Evolutionary conservation across 2,888 invertebrate genomes (phyloP).

Genomic region (Brassicogethes aeneus): DNA sequence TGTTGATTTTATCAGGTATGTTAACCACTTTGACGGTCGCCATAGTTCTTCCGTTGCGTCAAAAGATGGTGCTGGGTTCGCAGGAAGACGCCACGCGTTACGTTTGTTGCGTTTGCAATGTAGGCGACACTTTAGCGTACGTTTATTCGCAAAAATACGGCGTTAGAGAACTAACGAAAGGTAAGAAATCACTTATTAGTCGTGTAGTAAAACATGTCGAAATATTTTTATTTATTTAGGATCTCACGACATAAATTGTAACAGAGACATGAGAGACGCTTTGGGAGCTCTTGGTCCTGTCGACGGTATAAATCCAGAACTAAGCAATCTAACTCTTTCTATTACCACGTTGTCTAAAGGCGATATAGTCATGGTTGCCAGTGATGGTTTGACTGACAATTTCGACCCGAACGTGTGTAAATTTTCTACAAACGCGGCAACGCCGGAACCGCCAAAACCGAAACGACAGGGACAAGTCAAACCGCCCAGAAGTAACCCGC

Average conservation of each 20-base stretch:
- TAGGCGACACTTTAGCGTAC: conserved; percentile 84
- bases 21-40: conserved; percentile 79
- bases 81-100: conserved; percentile 41
- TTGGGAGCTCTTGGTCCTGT: conserved; percentile 83
- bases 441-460: conserved; percentile 35
- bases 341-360: conserved; percentile 71
- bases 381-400: conserved; percentile 86
- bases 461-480: conserved; percentile 33
- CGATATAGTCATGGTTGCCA: conserved; percentile 79
- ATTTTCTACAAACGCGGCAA: conserved; percentile 52
- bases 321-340: conserved; percentile 78
- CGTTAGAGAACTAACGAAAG: conserved; percentile 75
- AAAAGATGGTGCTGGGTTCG: conserved; percentile 15
- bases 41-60: conserved; percentile 55
- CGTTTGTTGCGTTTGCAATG: conserved; percentile 78
- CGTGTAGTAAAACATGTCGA: background rate
- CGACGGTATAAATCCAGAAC: conserved; percentile 74
- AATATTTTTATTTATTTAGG: conserved; percentile 37
- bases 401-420: conserved; percentile 88
- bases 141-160: conserved; percentile 68
- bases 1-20: too few species aligned
- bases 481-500: too few species aligned
- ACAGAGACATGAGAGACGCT: conserved; percentile 83
- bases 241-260: conserved; percentile 73
- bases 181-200: conserved; percentile 27